A percentile compares a stretch with the other conserved stretches of the same genome.
These are phyloP conservation scores for Palythoa heliodiscus DNA, from an alignment of 92 coral and sea anemone species.

Conservation along the genomic window DNA sequence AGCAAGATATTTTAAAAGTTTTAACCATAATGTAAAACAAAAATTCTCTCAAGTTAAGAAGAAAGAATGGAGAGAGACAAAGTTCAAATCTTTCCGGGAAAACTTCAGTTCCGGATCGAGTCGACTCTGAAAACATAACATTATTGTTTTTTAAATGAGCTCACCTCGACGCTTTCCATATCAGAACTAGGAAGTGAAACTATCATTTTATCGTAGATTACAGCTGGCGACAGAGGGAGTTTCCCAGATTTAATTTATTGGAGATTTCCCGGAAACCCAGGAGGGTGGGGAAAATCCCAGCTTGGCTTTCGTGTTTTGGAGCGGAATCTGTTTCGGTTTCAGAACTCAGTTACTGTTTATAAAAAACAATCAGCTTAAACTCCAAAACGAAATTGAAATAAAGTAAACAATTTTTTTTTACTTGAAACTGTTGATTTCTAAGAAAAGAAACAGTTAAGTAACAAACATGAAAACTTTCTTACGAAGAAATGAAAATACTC, in stretches of 20 bases:
- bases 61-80: too few species aligned
- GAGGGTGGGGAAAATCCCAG: neutral
- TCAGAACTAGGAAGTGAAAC: neutral
- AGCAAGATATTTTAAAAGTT: too few species aligned
- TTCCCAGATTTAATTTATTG: neutral
- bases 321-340: neutral
- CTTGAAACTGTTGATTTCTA: neutral
- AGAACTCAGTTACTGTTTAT: neutral
- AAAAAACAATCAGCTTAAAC: neutral
- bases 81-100: too few species aligned
- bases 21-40: too few species aligned
- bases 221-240: neutral
- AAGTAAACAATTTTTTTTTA: neutral
- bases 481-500: too few species aligned
- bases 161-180: neutral
- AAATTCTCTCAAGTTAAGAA: too few species aligned
- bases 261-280: neutral
- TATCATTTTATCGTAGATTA: neutral
- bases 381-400: neutral
- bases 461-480: too few species aligned
- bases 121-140: too few species aligned
- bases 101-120: too few species aligned
- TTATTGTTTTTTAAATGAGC: too few species aligned
- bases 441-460: too few species aligned
- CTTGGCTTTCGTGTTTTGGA: neutral